Evolutionary conservation across 2,113 vertebrate species (phyloP).

Genomic region (Scalopus aquaticus): DNA sequence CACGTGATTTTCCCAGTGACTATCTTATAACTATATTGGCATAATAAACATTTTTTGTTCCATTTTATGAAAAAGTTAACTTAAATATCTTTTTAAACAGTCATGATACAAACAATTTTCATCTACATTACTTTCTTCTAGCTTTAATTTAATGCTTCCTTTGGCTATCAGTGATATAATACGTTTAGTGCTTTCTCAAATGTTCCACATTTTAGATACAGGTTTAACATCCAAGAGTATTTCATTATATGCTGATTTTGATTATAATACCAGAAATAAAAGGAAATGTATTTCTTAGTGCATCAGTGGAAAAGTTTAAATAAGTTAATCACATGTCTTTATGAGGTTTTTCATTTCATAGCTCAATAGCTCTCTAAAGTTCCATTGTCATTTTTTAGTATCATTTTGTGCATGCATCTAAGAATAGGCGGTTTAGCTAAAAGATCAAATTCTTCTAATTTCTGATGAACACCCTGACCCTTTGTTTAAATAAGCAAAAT

Average conservation of each 20-base stretch:
- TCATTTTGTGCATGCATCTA: conserved; percentile 75
- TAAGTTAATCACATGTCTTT: conserved; percentile 79
- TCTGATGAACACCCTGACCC: conserved; percentile 59
- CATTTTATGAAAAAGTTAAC: neutral
- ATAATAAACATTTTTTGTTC: neutral
- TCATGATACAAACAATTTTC: neutral
- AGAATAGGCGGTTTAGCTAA: conserved; percentile 74
- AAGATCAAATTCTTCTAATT: conserved; percentile 75
- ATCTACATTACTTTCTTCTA: conserved; percentile 48
- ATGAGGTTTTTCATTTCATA: conserved; percentile 79
- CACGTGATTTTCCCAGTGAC: neutral
- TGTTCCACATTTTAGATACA: conserved; percentile 34
- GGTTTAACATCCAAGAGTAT: conserved; percentile 48
- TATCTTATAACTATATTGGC: neutral
- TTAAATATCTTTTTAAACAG: conserved; percentile 12
- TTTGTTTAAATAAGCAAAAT: conserved; percentile 72
- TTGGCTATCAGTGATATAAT: neutral
- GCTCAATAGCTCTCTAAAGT: conserved; percentile 81
- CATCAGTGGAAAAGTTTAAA: conserved; percentile 74
- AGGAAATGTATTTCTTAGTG: conserved; percentile 60
- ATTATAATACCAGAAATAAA: conserved; percentile 51
- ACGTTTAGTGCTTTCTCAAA: conserved; percentile 32
- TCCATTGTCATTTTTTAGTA: conserved; percentile 80
- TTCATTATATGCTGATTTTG: conserved; percentile 63
- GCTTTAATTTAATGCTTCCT: conserved; percentile 35